Base-by-base conservation (phyloP, 2,113 vertebrate genomes). In the Dicerorhinus sumatrensis region DNA sequence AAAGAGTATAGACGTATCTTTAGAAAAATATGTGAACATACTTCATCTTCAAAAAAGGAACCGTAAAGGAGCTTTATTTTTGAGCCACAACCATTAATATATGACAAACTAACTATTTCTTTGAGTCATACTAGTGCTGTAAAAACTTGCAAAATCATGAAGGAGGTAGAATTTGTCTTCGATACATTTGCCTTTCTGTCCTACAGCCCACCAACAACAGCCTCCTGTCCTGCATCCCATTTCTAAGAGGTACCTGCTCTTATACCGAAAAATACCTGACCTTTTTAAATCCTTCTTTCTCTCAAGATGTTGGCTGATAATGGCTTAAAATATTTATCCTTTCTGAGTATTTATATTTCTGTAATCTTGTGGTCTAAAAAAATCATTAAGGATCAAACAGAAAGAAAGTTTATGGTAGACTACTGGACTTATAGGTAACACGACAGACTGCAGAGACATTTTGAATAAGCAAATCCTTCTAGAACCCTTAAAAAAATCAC, bases 31-130 rank as follows among this genome's bases (percentile, higher is more conserved):
- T 16, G 42, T 39, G 58, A 79, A 65, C 14, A 90, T 3, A 88
- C 46, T 72, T 81, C 81, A 80, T 56, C 42, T 81, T 94, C 80
- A 86, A 81, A 97, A 72, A 65, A 33, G 36, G 33, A 84, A 79
- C 46, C 8, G 27, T 8, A 29, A 56, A 92, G 82, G 11, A 94
- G 39, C 23, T 86, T 75, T 39, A 62, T 48, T 81, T 95, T 65
- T 86, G 69, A 90, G 65, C 79, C 54, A 76, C 27, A 67, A 63
- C 76, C 27, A 72, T 54, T 62, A 94, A 89, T 16, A 81, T 1
- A 75, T 18, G n/a, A 60, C n/a, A 58, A 76, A 96, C 12, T 13
- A 82, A 70, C 29, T 46, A 65, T 56, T 31, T 80, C 69, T 67
- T 46, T 16, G 6, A 31, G 56, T 42, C 82, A 62, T 5, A 67